Base-by-base conservation (phyloP, 2,888 invertebrate genomes). In the Anorthoa munda region DNA sequence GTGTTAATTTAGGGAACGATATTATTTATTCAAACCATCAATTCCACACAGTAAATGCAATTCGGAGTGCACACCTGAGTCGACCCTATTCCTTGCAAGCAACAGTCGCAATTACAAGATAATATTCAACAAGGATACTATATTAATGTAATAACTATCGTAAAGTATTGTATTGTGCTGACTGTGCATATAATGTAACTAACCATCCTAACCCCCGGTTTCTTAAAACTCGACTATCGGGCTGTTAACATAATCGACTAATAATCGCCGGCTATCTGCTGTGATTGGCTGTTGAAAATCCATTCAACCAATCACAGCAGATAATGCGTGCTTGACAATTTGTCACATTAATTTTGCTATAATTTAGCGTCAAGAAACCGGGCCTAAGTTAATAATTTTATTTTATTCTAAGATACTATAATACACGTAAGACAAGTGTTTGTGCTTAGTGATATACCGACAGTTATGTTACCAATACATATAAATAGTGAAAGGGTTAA, bases 81-180 rank as follows among this genome's bases (percentile, higher is more conserved):
- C 70, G 51, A 76, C 64, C 68, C 26, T 48, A 53, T 58, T 76
- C 51, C 60, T 84, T 75, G 77, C 83, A 84, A 84, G 84, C 76
- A 78, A 81, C 79, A 81, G 81, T 81, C 87, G 77, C 86, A 68
- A 78, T 77, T 77, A 77, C 77, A 77, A 75, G 65, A 73, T 81
- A 86, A 86, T 82, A 84, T 85, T 87, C 83, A 90, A 88, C 87
- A 88, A 87, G 81, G 84, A 77, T 85, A 81, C 87, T 89, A 89
- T 83, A 66, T 65, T 83, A 85, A 72, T 79, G 64, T 69, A 73
- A 88, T 90, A 91, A 90, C 87, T 86, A 85, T 88, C 89, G 86
- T 88, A 86, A 86, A 79, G 80, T 86, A 90, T 91, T 93, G 80
- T 86, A 90, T 91, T 93, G 95, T 95, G 95, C 95, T 88, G 90